Evolutionary conservation across 2,888 invertebrate species (phyloP).

Genomic region (Clistopyga incitator): DNA sequence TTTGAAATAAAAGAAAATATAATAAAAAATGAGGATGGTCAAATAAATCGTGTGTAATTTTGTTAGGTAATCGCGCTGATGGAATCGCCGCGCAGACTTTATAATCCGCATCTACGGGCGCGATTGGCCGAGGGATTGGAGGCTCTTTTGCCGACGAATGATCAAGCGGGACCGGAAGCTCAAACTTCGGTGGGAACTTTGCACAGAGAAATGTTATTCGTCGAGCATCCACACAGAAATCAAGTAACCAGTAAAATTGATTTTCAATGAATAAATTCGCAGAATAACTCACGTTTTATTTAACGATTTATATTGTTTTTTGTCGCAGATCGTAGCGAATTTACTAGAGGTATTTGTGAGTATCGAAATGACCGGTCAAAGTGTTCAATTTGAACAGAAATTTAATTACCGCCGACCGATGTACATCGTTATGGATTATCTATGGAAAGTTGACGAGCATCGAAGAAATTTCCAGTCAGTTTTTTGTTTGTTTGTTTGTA

Average conservation of each 20-base stretch:
- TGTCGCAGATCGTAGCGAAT: constrained; percentile 90
- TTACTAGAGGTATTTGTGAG: constrained; percentile 97
- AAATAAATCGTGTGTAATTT: constrained; percentile 9
- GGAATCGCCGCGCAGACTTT: constrained; percentile 92
- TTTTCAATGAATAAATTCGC: background rate
- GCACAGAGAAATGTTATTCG: constrained; percentile 91
- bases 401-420: constrained; percentile 98
- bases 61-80: constrained; percentile 91
- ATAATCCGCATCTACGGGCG: constrained; percentile 97
- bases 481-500: background rate
- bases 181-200: constrained; percentile 85
- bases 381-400: constrained; percentile 98
- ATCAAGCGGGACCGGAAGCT: constrained; percentile 84
- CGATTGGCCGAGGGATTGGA: constrained; percentile 95
- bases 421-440: constrained; percentile 96
- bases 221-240: constrained; percentile 90
- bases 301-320: constrained; percentile 42
- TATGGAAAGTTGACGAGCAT: constrained; percentile 94
- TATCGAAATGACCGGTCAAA: constrained; percentile 98
- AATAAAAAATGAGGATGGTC: constrained; percentile 10
- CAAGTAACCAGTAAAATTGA: constrained; percentile 84
- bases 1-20: no score
- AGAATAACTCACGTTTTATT: background rate
- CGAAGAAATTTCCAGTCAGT: constrained; percentile 90
- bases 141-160: constrained; percentile 91